These are phyloP conservation scores for Spondyliosoma cantharus DNA, from an alignment of 2,797 vertebrate genomes.

Conservation along the genomic window DNA sequence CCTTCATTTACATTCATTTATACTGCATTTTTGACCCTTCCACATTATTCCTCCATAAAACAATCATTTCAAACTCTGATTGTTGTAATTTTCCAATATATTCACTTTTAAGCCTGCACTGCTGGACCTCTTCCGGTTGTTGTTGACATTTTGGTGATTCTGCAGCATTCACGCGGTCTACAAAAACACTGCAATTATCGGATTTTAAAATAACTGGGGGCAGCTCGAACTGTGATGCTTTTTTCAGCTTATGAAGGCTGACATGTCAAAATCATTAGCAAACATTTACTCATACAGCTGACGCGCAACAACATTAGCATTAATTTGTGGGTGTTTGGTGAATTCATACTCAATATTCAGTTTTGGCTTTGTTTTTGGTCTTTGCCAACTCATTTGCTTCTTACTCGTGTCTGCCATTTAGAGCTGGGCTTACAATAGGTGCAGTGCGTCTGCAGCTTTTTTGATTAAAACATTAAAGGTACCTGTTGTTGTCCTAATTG, in stretches of 20 bases:
- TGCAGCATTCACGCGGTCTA: background rate
- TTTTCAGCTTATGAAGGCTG: background rate
- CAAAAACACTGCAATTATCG: no score
- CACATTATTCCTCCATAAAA: background rate
- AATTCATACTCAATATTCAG: background rate
- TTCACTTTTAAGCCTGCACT: background rate
- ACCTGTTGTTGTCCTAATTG: no score
- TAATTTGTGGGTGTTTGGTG: background rate
- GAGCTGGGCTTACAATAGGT: background rate
- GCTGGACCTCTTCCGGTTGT: background rate
- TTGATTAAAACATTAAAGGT: no score
- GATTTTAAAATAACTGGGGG: background rate
- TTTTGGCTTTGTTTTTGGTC: background rate
- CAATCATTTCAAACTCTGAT: background rate
- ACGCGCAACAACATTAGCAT: background rate
- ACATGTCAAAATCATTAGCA: background rate
- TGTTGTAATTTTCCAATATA: background rate
- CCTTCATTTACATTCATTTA: background rate
- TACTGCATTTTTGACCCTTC: background rate
- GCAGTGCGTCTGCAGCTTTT: no score
- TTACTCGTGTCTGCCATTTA: background rate
- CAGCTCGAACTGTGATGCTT: background rate
- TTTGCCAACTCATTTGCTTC: background rate
- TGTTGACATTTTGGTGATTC: background rate
- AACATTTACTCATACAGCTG: background rate